Evolutionary conservation across 1,140 invertebrate species (phyloP).

Genomic region (Brachionus rotundiformis): DNA sequence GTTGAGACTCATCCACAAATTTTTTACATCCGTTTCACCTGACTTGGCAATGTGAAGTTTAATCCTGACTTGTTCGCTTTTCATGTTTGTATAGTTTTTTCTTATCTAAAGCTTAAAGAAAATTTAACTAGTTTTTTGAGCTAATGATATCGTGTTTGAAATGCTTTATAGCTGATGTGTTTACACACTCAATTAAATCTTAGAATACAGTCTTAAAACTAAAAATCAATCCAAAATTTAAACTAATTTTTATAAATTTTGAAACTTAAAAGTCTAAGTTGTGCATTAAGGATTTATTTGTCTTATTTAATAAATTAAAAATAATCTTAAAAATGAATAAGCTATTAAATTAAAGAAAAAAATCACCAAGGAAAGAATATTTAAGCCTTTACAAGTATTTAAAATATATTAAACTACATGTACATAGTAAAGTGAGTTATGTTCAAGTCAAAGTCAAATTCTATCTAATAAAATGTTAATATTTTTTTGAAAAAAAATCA

Average conservation of each 20-base stretch:
- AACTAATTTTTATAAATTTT: background rate
- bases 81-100: conserved; percentile 21
- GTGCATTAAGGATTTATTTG: background rate
- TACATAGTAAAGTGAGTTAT: too few species aligned
- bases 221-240: background rate
- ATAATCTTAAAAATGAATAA: background rate
- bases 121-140: background rate
- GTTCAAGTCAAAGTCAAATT: too few species aligned
- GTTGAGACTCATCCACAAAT: conserved; percentile 47
- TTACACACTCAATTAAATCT: background rate
- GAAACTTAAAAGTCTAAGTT: background rate
- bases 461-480: too few species aligned
- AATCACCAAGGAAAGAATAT: too few species aligned
- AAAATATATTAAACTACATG: too few species aligned
- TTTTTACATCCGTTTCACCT: background rate
- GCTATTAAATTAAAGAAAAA: too few species aligned
- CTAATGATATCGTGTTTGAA: background rate
- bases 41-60: conserved; percentile 31
- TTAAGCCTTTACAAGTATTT: too few species aligned
- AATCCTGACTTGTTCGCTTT: conserved; percentile 37
- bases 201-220: background rate
- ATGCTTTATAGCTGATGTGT: background rate
- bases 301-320: background rate
- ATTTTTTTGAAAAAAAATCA: too few species aligned
- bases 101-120: conserved; percentile 24